A percentile compares a stretch with the other conserved stretches of the same genome.
Conservation (phyloP, 2,797 vertebrate species). For the Sebastes iracundus region DNA sequence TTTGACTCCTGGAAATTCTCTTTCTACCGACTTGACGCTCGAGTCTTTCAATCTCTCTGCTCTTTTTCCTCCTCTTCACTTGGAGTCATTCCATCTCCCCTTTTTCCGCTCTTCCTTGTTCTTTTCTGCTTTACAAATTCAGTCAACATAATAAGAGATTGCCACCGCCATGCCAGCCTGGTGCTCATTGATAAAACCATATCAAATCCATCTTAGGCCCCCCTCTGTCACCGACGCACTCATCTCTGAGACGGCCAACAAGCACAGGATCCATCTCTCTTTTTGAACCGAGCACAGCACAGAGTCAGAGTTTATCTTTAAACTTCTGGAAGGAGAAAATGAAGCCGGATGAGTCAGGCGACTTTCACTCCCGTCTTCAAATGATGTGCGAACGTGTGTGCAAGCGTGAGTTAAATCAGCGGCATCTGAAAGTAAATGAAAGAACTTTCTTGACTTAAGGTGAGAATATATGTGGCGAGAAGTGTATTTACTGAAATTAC, state of each 20-base stretch:
- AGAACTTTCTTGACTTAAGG: not conserved
- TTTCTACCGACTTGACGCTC: constrained; percentile 3
- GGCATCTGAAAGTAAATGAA: constrained; percentile 27
- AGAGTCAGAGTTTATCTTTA: constrained; percentile 77
- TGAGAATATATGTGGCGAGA: not conserved
- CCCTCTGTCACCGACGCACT: constrained; percentile 75
- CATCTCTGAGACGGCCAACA: constrained; percentile 80
- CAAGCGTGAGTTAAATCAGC: not conserved
- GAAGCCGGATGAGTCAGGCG: constrained; percentile 47
- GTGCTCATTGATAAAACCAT: constrained; percentile 86
- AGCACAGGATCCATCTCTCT: constrained; percentile 78
- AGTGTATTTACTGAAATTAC: constrained; percentile 16
- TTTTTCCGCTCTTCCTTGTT: constrained; percentile 72
- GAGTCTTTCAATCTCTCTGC: constrained; percentile 42
- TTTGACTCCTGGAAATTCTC: constrained; percentile 50
- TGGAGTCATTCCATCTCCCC: constrained; percentile 46
- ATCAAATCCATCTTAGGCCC: constrained; percentile 84
- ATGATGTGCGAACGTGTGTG: constrained; percentile 14
- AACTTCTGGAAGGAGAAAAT: constrained; percentile 73
- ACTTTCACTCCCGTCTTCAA: constrained; percentile 39
- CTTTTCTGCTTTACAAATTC: constrained; percentile 82
- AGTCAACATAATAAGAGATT: constrained; percentile 83
- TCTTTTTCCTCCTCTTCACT: constrained; percentile 42
- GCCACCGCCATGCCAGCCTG: constrained; percentile 80
- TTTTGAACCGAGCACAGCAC: constrained; percentile 74